Evolutionary conservation across 1,140 invertebrate species (phyloP).

Genomic region (Aricia agestis): DNA sequence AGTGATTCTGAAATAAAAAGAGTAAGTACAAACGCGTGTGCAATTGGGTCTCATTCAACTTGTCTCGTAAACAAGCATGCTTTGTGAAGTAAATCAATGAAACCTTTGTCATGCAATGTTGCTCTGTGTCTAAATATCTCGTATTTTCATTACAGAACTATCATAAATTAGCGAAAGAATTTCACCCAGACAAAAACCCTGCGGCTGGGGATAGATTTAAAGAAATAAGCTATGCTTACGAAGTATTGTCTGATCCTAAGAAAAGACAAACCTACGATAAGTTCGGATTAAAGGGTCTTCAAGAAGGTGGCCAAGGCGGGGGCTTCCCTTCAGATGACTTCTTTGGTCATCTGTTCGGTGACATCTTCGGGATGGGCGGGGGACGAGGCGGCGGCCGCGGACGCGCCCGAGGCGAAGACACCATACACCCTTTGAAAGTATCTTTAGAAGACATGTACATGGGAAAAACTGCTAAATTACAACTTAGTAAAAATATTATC

Average conservation of each 20-base stretch:
- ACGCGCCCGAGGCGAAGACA: slow-evolving; percentile 80
- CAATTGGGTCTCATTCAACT: background rate
- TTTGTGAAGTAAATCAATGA: slow-evolving; percentile 33
- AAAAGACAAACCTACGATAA: slow-evolving; percentile 85
- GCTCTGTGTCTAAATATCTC: slow-evolving; percentile 21
- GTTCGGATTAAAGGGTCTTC: slow-evolving; percentile 86
- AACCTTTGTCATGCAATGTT: slow-evolving; percentile 20
- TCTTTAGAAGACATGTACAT: slow-evolving; percentile 94
- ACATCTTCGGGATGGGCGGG: slow-evolving; percentile 80
- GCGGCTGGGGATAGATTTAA: slow-evolving; percentile 91
- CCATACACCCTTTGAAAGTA: slow-evolving; percentile 85
- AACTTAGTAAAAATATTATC: slow-evolving; percentile 91
- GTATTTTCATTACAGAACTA: slow-evolving; percentile 80
- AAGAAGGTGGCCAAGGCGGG: slow-evolving; percentile 82
- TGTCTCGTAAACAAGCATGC: slow-evolving; percentile 29
- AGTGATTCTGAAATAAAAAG: slow-evolving; percentile 91
- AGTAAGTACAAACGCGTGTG: slow-evolving; percentile 74
- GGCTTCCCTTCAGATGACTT: slow-evolving; percentile 78
- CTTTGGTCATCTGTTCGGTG: slow-evolving; percentile 81
- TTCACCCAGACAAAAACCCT: slow-evolving; percentile 92
- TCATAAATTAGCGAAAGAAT: slow-evolving; percentile 90
- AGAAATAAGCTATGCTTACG: slow-evolving; percentile 92
- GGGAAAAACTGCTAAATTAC: slow-evolving; percentile 89
- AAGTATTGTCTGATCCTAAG: slow-evolving; percentile 85
- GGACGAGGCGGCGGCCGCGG: slow-evolving; percentile 75